phyloP scores from a whole-genome alignment of 2,888 invertebrate genomes.

The Drosophila robusta region DNA sequence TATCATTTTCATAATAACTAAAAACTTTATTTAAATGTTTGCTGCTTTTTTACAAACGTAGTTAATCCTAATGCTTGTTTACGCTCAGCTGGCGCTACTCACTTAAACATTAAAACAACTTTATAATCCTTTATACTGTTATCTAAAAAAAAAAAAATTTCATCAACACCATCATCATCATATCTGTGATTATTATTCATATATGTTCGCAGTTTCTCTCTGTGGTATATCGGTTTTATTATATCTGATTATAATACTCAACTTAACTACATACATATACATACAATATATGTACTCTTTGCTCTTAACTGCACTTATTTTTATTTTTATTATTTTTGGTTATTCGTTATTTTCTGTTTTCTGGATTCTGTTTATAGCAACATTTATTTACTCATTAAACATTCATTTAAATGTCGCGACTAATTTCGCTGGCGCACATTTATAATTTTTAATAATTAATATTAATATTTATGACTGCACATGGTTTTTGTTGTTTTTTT shows the following conservation, averaged over 20 bases:
- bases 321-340: conserved; percentile 29
- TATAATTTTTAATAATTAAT: conserved; percentile 69
- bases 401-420: conserved; percentile 79
- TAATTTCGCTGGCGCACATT: conserved; percentile 68
- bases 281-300: conserved; percentile 46
- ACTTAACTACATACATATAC: conserved; percentile 54
- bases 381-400: conserved; percentile 75
- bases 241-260: conserved; percentile 63
- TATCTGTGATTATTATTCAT: conserved; percentile 27
- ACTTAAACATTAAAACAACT: conserved; percentile 78
- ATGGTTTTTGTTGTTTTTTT: conserved; percentile 3
- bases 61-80: conserved; percentile 68
- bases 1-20: conserved; percentile 76
- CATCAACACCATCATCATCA: conserved; percentile 20
- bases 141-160: conserved; percentile 63
- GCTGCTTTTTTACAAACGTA: conserved; percentile 51
- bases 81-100: conserved; percentile 71
- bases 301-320: conserved; percentile 69
- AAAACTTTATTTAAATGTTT: conserved; percentile 75
- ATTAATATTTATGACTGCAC: conserved; percentile 59
- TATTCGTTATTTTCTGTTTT: conserved; percentile 12
- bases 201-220: conserved; percentile 32
- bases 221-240: conserved; percentile 38
- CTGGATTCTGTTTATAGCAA: conserved; percentile 35
- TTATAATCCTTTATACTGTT: conserved; percentile 72